These are phyloP conservation scores for Lucifuga dentata DNA, from an alignment of 2,113 vertebrate species.

Conservation along the genomic window DNA sequence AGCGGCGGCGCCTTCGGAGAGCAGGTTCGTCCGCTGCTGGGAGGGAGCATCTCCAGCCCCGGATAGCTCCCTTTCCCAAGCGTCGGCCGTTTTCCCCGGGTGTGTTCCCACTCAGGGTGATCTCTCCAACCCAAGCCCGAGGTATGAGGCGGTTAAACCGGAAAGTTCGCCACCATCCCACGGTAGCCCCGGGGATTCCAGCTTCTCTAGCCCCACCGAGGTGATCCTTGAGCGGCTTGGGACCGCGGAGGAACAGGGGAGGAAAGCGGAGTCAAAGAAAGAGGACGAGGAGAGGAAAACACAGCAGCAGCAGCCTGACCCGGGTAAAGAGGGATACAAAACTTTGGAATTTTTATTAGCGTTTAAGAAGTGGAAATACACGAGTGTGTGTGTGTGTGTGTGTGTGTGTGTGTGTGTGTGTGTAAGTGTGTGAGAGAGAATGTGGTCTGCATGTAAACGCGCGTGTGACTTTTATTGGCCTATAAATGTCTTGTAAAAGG, in stretches of 20 bases:
- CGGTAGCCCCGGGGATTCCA: slow-evolving; percentile 58
- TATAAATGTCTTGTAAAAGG: slow-evolving; percentile 80
- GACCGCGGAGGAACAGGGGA: slow-evolving; percentile 56
- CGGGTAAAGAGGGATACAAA: slow-evolving; percentile 56
- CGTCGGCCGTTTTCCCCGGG: slow-evolving; percentile 35
- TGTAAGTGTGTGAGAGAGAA: slow-evolving; percentile 35
- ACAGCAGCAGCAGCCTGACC: slow-evolving; percentile 42
- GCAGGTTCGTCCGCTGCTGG: slow-evolving; percentile 78
- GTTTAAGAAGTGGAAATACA: slow-evolving; percentile 37
- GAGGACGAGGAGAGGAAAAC: slow-evolving; percentile 63
- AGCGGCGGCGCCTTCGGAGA: slow-evolving; percentile 48
- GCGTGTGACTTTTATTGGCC: slow-evolving; percentile 78
- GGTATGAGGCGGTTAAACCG: slow-evolving; percentile 67
- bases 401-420: slow-evolving; percentile 30
- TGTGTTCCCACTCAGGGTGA: slow-evolving; percentile 62
- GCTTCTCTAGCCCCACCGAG: slow-evolving; percentile 62
- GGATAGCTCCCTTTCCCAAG: slow-evolving; percentile 53
- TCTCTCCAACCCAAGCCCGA: slow-evolving; percentile 56
- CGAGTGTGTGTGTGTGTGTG: slow-evolving; percentile 50
- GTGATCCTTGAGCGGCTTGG: slow-evolving; percentile 73
- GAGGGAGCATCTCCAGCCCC: slow-evolving; percentile 59
- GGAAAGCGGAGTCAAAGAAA: slow-evolving; percentile 62
- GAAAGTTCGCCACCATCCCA: slow-evolving; percentile 56
- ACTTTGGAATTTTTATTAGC: slow-evolving; percentile 59
- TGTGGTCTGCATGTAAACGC: slow-evolving; percentile 53